Conservation (phyloP, 2,888 invertebrate species). For the Macrophya annulata region DNA sequence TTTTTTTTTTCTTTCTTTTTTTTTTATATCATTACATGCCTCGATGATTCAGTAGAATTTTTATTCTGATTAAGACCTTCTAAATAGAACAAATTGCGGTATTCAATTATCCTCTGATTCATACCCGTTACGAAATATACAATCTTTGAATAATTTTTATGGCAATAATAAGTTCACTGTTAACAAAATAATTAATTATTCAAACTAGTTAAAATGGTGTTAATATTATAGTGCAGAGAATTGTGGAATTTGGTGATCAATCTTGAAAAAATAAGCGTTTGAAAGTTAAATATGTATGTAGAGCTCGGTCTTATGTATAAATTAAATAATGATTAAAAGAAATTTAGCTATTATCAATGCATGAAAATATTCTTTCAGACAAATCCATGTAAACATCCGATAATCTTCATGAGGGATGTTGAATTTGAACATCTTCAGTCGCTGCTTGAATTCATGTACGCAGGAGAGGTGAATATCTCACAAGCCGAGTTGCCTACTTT, state of each 20-base stretch:
- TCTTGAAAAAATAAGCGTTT: not conserved
- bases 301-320: too few relatives aligned
- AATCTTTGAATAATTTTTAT: not conserved
- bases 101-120: too few relatives aligned
- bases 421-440: constrained; percentile 89
- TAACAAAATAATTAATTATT: too few relatives aligned
- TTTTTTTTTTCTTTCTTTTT: too few relatives aligned
- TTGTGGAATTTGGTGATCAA: not conserved
- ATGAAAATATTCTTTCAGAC: constrained; percentile 82
- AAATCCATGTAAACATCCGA: constrained; percentile 92
- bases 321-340: not conserved
- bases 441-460: constrained; percentile 92
- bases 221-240: not conserved
- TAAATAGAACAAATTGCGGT: not conserved
- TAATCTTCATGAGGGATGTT: constrained; percentile 92
- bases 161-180: not conserved
- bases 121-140: not conserved
- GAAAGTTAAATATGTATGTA: not conserved
- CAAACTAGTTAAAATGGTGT: too few relatives aligned
- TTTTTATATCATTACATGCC: not conserved
- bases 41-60: not conserved
- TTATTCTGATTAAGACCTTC: not conserved
- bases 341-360: not conserved
- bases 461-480: constrained; percentile 91
- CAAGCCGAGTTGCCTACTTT: constrained; percentile 89